These are phyloP conservation scores for Thera obeliscata DNA, from an alignment of 2,888 invertebrate species.

Conservation along the genomic window DNA sequence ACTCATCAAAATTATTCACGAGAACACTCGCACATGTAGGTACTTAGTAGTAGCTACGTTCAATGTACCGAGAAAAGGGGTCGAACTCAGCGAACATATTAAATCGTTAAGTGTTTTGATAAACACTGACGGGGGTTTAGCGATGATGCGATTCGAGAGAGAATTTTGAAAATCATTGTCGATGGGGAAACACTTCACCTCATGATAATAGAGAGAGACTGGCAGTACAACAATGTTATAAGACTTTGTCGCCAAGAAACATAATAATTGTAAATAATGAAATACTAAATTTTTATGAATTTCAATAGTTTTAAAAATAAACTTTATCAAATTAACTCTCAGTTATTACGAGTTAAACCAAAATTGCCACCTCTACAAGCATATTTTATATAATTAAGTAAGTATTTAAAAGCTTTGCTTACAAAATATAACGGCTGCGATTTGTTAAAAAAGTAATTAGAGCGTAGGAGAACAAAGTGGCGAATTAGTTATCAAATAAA, in stretches of 20 bases:
- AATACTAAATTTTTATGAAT: too few relatives aligned
- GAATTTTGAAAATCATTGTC: conserved; percentile 74
- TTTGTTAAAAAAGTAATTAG: conserved; percentile 61
- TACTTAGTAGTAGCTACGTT: conserved; percentile 32
- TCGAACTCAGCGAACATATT: conserved; percentile 77
- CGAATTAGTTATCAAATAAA: conserved; percentile 60
- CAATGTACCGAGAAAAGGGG: conserved; percentile 52
- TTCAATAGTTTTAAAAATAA: too few relatives aligned
- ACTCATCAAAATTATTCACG: conserved; percentile 53
- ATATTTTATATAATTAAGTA: too few relatives aligned
- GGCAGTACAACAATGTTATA: not conserved
- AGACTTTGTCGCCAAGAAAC: too few relatives aligned
- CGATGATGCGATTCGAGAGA: conserved; percentile 73
- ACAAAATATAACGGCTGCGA: conserved; percentile 49
- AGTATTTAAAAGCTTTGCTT: too few relatives aligned
- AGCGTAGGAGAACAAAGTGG: conserved; percentile 49
- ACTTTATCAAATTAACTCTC: too few relatives aligned
- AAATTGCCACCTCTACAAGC: too few relatives aligned
- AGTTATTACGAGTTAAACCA: too few relatives aligned
- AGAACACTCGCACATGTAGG: conserved; percentile 58
- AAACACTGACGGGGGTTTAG: conserved; percentile 78
- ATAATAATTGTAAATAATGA: too few relatives aligned
- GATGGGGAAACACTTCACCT: conserved; percentile 51
- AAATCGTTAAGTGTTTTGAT: conserved; percentile 84
- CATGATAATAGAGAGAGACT: conserved; percentile 3